Evolutionary conservation across 2,797 vertebrate genomes (phyloP).

Genomic region (Taenioides sp.): DNA sequence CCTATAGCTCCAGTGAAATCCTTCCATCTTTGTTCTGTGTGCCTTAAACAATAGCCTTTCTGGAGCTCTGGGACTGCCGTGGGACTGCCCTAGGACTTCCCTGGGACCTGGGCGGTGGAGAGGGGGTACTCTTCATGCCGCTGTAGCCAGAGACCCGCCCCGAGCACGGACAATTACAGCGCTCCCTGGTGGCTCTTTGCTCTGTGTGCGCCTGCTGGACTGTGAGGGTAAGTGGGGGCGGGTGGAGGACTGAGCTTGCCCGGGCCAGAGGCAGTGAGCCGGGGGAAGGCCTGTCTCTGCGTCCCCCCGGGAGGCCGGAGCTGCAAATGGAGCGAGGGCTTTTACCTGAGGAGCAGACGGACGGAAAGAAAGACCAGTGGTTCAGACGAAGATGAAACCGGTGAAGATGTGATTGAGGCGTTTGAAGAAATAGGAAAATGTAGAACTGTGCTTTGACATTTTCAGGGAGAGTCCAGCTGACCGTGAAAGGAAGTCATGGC

Average conservation of each 20-base stretch:
- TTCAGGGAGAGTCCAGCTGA: background rate
- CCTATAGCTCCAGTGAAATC: constrained; percentile 61
- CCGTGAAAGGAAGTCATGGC: background rate
- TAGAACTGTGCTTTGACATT: background rate
- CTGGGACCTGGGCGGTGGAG: constrained; percentile 17
- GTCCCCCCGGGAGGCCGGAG: constrained; percentile 73
- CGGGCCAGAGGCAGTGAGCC: constrained; percentile 78
- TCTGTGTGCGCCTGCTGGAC: constrained; percentile 81
- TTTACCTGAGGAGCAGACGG: constrained; percentile 71
- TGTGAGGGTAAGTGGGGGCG: constrained; percentile 64
- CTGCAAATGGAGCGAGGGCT: constrained; percentile 73
- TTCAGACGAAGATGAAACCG: constrained; percentile 40
- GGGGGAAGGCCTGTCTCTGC: constrained; percentile 60
- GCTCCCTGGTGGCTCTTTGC: constrained; percentile 84
- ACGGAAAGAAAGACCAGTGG: constrained; percentile 57
- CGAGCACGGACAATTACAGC: constrained; percentile 82
- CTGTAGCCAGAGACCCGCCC: constrained; percentile 78
- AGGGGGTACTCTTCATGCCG: constrained; percentile 69
- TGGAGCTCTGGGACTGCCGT: constrained; percentile 69
- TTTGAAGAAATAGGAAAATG: constrained; percentile 44
- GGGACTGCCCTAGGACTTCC: constrained; percentile 33
- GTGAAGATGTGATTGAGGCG: constrained; percentile 41
- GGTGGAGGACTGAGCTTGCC: constrained; percentile 56
- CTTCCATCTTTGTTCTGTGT: constrained; percentile 28
- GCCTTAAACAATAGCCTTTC: constrained; percentile 70